Conservation (phyloP, 2,113 vertebrate genomes). For the Sylvietta virens region DNA sequence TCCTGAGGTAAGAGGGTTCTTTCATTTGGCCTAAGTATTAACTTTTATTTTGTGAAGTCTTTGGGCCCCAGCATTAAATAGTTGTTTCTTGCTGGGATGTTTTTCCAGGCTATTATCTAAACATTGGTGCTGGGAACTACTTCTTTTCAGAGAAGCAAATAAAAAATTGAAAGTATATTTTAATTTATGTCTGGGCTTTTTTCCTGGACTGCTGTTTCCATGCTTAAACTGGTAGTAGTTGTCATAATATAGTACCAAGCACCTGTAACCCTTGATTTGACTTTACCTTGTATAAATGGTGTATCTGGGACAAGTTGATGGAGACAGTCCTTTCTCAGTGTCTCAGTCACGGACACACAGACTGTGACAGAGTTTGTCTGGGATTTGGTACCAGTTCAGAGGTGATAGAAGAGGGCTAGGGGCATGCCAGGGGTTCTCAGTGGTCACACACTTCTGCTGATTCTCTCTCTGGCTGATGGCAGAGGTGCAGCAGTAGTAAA, state of each 20-base stretch:
- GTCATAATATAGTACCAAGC: neutral
- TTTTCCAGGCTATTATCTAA: neutral
- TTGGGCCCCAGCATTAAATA: neutral
- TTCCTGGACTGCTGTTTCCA: neutral
- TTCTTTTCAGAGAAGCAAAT: neutral
- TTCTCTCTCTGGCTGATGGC: neutral
- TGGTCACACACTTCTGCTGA: neutral
- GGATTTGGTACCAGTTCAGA: neutral
- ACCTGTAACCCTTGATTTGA: neutral
- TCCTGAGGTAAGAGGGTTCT: conserved; percentile 81
- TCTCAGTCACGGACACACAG: neutral
- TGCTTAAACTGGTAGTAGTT: neutral
- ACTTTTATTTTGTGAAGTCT: neutral
- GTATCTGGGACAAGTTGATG: neutral
- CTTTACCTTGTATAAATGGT: neutral
- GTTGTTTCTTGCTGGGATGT: neutral
- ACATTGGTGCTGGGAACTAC: neutral
- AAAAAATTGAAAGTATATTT: neutral
- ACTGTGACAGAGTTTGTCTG: neutral
- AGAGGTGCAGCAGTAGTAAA: neutral
- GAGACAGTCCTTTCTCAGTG: neutral
- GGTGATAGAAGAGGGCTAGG: neutral
- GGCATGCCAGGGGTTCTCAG: neutral
- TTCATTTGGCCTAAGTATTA: neutral
- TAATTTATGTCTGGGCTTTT: neutral